phyloP scores from a whole-genome alignment of 2,113 vertebrate species.

The Eonycteris spelaea region DNA sequence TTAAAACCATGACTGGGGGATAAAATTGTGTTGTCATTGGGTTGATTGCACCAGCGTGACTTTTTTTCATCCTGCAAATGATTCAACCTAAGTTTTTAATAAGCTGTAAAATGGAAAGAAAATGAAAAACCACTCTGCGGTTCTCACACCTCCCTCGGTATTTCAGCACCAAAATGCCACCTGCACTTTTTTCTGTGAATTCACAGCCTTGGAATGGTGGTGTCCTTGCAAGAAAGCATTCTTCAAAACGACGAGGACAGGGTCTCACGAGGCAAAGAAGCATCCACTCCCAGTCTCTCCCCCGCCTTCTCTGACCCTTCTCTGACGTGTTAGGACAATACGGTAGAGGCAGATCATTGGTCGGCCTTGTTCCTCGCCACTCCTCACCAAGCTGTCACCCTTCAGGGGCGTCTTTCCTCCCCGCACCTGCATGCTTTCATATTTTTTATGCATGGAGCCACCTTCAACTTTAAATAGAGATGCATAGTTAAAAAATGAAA shows the following conservation, averaged over 20 bases:
- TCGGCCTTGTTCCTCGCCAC: background rate
- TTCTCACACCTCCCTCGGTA: background rate
- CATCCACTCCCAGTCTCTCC: background rate
- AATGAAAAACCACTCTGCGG: background rate
- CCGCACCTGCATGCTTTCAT: fast-evolving
- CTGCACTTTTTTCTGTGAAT: background rate
- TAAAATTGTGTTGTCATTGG: background rate
- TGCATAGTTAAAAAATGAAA: background rate
- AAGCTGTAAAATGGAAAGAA: background rate
- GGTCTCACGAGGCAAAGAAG: background rate
- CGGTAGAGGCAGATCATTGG: background rate
- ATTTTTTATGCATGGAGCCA: background rate
- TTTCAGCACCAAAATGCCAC: background rate
- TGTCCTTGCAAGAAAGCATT: background rate
- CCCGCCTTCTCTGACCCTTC: background rate
- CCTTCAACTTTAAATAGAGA: background rate
- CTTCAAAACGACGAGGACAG: background rate
- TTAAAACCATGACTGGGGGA: background rate
- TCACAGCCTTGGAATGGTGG: background rate
- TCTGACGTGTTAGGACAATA: background rate
- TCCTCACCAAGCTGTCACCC: background rate
- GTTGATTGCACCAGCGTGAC: background rate
- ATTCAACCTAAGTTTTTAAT: background rate
- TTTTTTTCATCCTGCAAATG: background rate
- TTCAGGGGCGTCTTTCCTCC: background rate